Evolutionary conservation across 2,797 vertebrate genomes (phyloP), one percentile per base, ranked within the genome.

Genomic region (Bryconaethiops microstoma): DNA sequence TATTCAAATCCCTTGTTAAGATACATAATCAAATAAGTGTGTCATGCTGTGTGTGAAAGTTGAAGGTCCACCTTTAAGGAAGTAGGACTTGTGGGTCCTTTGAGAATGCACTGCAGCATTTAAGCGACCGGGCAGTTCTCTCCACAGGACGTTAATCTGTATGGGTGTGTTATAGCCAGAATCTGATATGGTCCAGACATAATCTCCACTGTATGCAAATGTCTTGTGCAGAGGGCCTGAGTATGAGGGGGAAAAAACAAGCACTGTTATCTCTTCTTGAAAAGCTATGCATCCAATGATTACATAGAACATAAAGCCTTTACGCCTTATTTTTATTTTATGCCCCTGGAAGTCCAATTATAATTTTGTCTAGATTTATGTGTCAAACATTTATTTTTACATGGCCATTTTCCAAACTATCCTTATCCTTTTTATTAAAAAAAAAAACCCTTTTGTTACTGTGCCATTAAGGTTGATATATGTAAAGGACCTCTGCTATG

Each of bases 71-170:
- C 95, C 95, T 92, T 96, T 96, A 57, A 96, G 91, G 86, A 97
- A 96, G 81, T 95, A 94, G 67, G 94, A 94, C 87, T 95, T 92
- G 0, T 90, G 88, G 7, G 94, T 96, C 76, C 92, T 90, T 63
- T 90, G 92, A 45, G 96, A 96, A 84, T 96, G 89, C 60, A 96
- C 95, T 12, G 95, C 95, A 74, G 96, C 95, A 78, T 91, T 87
- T 35, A 96, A 80, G 78, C 90, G 90, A 40, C 94, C 94, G 0
- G 95, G 94, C 74, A 96, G 92, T 19, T 92, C 93, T 82, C 91
- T 95, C 96, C 96, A 96, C 77, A 96, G 88, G 0, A 85, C 70
- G 6, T 92, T 92, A 84, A 94, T 92, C 78, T 14, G 87, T 77
- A 91, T 63, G 1, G 95, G 93, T 35, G 88, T 83, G 7, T 87